Conservation (phyloP, 92 coral and sea anemone genomes). For the Porites divaricata region DNA sequence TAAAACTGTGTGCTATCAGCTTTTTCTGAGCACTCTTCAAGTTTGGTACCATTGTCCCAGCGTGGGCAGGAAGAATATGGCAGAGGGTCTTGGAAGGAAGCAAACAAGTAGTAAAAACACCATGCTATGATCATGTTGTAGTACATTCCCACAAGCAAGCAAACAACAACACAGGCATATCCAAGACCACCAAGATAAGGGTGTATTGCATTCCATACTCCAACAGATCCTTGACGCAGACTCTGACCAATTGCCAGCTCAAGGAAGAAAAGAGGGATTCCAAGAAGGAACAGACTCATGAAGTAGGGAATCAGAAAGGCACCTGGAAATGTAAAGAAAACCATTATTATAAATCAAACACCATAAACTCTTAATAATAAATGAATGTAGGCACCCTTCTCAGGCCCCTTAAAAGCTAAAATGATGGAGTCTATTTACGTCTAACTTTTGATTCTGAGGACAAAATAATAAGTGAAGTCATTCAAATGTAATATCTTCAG, state of each 20-base stretch:
- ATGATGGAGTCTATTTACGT: too few species aligned
- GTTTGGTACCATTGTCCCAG: constrained; percentile 34
- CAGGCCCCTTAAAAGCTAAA: too few species aligned
- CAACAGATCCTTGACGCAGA: constrained; percentile 92
- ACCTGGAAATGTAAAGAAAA: constrained; percentile 55
- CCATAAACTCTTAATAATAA: too few species aligned
- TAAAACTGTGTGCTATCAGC: constrained; percentile 84
- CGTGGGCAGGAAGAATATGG: constrained; percentile 75
- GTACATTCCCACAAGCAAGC: constrained; percentile 87
- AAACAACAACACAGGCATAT: constrained; percentile 83
- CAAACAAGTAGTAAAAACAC: constrained; percentile 92
- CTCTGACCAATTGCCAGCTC: constrained; percentile 96
- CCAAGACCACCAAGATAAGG: constrained; percentile 97
- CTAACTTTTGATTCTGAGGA: too few species aligned
- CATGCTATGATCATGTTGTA: constrained; percentile 98
- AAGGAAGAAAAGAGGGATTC: constrained; percentile 88
- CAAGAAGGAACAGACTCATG: constrained; percentile 71
- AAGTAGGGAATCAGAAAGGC: constrained; percentile 93
- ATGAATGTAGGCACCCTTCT: too few species aligned
- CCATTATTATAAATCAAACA: too few species aligned
- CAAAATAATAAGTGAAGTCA: too few species aligned
- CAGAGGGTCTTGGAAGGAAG: constrained; percentile 80
- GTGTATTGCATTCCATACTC: constrained; percentile 94
- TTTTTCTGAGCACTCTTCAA: constrained; percentile 58
- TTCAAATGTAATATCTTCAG: too few species aligned